Conservation (phyloP, 2,888 invertebrate genomes). For the Andricus quercusramuli region DNA sequence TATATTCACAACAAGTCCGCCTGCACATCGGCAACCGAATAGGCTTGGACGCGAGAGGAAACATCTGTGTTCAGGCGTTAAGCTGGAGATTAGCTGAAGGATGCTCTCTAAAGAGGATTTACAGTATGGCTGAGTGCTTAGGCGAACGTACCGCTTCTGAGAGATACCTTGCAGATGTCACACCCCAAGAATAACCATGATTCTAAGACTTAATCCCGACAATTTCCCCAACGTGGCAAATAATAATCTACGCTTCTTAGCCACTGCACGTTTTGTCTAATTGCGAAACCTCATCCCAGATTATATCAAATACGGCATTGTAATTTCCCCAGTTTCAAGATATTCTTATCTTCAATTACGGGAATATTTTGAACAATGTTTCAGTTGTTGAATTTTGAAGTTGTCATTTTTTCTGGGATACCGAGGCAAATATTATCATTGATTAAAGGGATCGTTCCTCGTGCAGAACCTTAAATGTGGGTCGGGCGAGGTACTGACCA, state of each 20-base stretch:
- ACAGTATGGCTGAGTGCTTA: conserved; percentile 46
- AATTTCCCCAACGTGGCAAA: conserved; percentile 43
- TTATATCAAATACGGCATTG: not conserved
- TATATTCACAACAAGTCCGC: conserved; percentile 17
- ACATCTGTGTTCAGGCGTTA: conserved; percentile 55
- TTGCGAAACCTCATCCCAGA: not conserved
- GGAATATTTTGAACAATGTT: too few relatives aligned
- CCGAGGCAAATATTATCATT: too few relatives aligned
- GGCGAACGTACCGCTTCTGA: conserved; percentile 43
- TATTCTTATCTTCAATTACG: not conserved
- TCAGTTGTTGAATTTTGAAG: too few relatives aligned
- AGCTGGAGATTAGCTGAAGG: conserved; percentile 52
- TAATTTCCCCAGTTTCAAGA: not conserved
- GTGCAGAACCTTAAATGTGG: too few relatives aligned
- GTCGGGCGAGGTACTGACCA: too few relatives aligned
- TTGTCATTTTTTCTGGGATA: too few relatives aligned
- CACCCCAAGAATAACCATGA: conserved; percentile 48
- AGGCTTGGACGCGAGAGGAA: conserved; percentile 43
- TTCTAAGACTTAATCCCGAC: conserved; percentile 44
- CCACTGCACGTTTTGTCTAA: not conserved
- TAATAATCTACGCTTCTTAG: conserved; percentile 43
- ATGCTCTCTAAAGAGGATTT: conserved; percentile 43
- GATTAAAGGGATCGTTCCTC: too few relatives aligned
- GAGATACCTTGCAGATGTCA: conserved; percentile 44
- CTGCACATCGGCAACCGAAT: conserved; percentile 52